phyloP scores from a whole-genome alignment of 2,888 invertebrate species.

The Acleris laterana region DNA sequence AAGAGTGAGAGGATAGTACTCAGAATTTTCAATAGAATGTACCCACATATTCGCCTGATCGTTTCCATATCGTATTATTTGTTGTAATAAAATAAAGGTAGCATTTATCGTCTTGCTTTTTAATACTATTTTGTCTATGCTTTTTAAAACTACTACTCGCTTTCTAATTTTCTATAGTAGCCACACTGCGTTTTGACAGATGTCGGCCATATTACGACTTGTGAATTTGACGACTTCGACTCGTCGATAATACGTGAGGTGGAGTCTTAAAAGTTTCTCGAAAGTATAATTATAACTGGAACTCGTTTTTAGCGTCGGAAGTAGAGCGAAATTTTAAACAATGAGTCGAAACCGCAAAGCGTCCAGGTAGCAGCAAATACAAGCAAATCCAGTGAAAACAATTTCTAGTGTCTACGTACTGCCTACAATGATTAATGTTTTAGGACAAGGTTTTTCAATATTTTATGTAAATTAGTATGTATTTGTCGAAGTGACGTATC shows the following conservation, averaged over 20 bases:
- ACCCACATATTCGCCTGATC: too few species aligned
- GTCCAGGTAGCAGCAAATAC: slow-evolving; percentile 41
- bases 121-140: too few species aligned
- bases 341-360: slow-evolving; percentile 17
- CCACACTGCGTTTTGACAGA: slow-evolving; percentile 54
- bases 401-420: slow-evolving; percentile 76
- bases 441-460: slow-evolving; percentile 74
- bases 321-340: slow-evolving; percentile 10
- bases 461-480: slow-evolving; percentile 77
- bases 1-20: too few species aligned
- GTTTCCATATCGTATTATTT: too few species aligned
- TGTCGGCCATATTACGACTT: slow-evolving; percentile 70
- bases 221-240: slow-evolving; percentile 52
- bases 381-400: slow-evolving; percentile 67
- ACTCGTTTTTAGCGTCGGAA: slow-evolving; percentile 30
- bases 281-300: slow-evolving; percentile 38
- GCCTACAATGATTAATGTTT: slow-evolving; percentile 76
- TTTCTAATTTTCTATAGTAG: slow-evolving; percentile 40
- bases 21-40: too few species aligned
- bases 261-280: slow-evolving; percentile 34
- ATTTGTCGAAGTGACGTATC: slow-evolving; percentile 47
- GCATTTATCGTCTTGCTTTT: too few species aligned
- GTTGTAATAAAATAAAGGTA: too few species aligned
- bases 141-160: slow-evolving; percentile 29
- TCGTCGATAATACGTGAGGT: slow-evolving; percentile 42